Base-by-base conservation (phyloP, 1,140 invertebrate genomes). In the Ips nitidus region DNA sequence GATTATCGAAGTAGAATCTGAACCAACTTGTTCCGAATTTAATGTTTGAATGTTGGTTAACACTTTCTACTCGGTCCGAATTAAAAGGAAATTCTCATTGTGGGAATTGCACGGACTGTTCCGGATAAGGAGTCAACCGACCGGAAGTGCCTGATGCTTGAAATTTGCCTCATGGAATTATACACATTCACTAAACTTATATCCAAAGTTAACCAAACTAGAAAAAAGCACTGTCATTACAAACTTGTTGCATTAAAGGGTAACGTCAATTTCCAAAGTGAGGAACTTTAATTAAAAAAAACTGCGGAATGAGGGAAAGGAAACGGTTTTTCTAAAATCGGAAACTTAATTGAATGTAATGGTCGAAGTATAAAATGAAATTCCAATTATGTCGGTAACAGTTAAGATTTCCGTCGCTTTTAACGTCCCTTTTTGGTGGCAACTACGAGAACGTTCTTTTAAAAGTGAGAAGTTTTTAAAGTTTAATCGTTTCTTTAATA, bases 1-100 rank as follows among this genome's bases (percentile, higher is more conserved):
- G 76, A 78, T 78, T 78, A 78, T 77, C 76, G 74, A 66, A 74
- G 72, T 75, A 74, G 73, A 77, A 78, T 78, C 76, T 75, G 69
- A 76, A 75, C 75, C 75, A 73, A 78, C 74, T 77, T 73, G 67
- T 70, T 65, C 64, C 52, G 71, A 76, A 78, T 76, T 75, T 76
- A 71, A 74, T 75, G 75, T 75, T 77, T 71, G 70, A 77, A 75
- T 75, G 73, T 65, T 69, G 66, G 60, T 70, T 68, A 74, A 74
- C 69, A 66, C 61, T 72, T 66, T 70, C 70, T 68, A 52, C 47
- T 68, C 40, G n/a, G 61, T 41, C 41, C 60, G 69, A 73, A 73
- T 71, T 73, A 67, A 67, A 65, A 74, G 66, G 73, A 72, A 61
- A 62, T 66, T 71, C 69, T 63, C 68, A 64, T 70, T 70, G 67